Conservation (phyloP, 2,888 invertebrate genomes). For the Xestia sexstrigata region DNA sequence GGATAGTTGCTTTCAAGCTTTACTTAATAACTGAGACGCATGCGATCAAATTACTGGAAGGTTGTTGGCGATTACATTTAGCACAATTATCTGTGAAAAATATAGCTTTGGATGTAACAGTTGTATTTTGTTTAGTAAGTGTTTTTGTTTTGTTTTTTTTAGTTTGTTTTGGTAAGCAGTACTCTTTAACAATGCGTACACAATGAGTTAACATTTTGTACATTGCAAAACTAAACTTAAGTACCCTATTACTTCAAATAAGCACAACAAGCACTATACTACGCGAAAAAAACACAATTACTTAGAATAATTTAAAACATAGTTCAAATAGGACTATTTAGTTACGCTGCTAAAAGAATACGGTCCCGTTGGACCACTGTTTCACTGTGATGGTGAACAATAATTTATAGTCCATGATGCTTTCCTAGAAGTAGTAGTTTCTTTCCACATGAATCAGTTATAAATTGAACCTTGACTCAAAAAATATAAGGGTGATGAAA, state of each 20-base stretch:
- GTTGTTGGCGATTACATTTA: not conserved
- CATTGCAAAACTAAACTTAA: not conserved
- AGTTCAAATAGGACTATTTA: not conserved
- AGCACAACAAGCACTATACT: not conserved
- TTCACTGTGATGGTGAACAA: not conserved
- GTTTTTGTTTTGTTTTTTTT: not conserved
- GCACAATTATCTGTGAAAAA: not conserved
- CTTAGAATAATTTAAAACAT: not conserved
- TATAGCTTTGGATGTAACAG: not conserved
- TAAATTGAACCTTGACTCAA: not conserved
- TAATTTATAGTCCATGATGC: not conserved
- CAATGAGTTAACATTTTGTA: not conserved
- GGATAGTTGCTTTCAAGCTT: slow-evolving; percentile 18
- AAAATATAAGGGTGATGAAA: not conserved
- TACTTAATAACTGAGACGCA: slow-evolving; percentile 28
- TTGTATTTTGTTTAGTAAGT: not conserved
- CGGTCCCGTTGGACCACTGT: not conserved
- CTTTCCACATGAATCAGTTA: not conserved
- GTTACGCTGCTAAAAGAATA: not conserved
- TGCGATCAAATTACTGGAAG: slow-evolving; percentile 17
- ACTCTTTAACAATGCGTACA: not conserved
- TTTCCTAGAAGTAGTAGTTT: not conserved
- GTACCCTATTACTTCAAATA: not conserved
- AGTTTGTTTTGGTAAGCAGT: not conserved
- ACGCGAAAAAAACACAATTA: not conserved